A percentile compares a stretch with the other conserved stretches of the same genome.
phyloP scores from a whole-genome alignment of 2,797 vertebrate species.

The Eleutherodactylus coqui region DNA sequence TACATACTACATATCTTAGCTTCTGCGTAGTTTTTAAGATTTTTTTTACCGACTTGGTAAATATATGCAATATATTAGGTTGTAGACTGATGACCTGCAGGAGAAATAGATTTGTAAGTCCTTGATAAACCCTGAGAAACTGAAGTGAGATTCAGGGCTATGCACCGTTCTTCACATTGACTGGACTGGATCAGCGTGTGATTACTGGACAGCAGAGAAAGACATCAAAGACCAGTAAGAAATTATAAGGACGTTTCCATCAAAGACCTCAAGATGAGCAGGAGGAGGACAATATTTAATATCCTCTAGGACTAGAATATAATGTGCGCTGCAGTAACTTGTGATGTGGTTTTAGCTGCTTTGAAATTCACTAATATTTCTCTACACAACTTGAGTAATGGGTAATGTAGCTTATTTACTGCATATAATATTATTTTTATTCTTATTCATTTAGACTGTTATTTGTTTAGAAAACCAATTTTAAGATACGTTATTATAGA shows the following conservation, averaged over 20 bases:
- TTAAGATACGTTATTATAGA: too few relatives aligned
- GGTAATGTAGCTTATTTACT: too few relatives aligned
- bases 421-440: too few relatives aligned
- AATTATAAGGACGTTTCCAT: slow-evolving; percentile 10
- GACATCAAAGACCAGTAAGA: not conserved
- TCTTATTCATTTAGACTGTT: too few relatives aligned
- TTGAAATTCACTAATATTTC: not conserved
- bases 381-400: too few relatives aligned
- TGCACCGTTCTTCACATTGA: not conserved
- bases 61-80: not conserved
- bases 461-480: too few relatives aligned
- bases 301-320: not conserved
- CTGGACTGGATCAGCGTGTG: not conserved
- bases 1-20: too few relatives aligned
- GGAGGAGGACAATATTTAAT: not conserved
- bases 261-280: not conserved
- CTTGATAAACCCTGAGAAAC: not conserved
- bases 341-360: not conserved
- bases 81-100: not conserved
- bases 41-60: too few relatives aligned
- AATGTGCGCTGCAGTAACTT: not conserved
- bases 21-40: too few relatives aligned
- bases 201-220: not conserved
- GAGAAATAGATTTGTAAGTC: not conserved
- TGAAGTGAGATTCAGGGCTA: not conserved